phyloP scores from a whole-genome alignment of 2,797 vertebrate species.

The Xiphophorus birchmanni region DNA sequence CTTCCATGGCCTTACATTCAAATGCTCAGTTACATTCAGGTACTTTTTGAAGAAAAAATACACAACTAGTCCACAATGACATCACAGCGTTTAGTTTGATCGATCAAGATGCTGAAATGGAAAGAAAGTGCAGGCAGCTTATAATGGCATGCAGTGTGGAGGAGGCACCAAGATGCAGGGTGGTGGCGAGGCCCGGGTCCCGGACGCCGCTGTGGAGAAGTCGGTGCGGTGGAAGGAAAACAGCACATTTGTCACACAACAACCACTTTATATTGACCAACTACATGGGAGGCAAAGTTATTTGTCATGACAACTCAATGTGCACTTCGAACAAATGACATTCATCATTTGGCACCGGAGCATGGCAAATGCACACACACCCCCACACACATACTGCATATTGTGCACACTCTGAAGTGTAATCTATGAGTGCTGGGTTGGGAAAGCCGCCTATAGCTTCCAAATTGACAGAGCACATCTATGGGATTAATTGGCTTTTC shows the following conservation, averaged over 20 bases:
- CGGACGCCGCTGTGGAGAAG: constrained; percentile 65
- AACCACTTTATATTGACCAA: constrained; percentile 56
- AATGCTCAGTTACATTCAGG: constrained; percentile 64
- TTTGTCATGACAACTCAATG: constrained; percentile 65
- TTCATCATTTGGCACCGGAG: constrained; percentile 73
- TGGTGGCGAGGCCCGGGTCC: constrained; percentile 58
- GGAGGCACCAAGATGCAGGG: constrained; percentile 74
- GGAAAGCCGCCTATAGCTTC: constrained; percentile 33
- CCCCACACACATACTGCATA: constrained; percentile 15
- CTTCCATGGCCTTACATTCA: constrained; percentile 55
- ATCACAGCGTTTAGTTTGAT: constrained; percentile 51
- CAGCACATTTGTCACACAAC: constrained; percentile 66
- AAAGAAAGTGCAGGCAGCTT: constrained; percentile 69
- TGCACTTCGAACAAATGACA: constrained; percentile 73
- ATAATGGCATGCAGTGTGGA: constrained; percentile 70
- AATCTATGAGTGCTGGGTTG: constrained; percentile 9
- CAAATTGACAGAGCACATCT: constrained; percentile 41
- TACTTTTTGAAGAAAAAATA: constrained; percentile 41
- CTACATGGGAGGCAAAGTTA: constrained; percentile 74
- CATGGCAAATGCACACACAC: constrained; percentile 63
- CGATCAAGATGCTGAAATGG: constrained; percentile 76
- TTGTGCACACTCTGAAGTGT: constrained; percentile 29
- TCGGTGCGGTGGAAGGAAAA: constrained; percentile 68
- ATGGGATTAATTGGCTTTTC: constrained; percentile 61
- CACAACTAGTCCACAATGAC: constrained; percentile 45